Base-by-base conservation (phyloP, 2,888 invertebrate genomes). In the Callosobruchus maculatus region DNA sequence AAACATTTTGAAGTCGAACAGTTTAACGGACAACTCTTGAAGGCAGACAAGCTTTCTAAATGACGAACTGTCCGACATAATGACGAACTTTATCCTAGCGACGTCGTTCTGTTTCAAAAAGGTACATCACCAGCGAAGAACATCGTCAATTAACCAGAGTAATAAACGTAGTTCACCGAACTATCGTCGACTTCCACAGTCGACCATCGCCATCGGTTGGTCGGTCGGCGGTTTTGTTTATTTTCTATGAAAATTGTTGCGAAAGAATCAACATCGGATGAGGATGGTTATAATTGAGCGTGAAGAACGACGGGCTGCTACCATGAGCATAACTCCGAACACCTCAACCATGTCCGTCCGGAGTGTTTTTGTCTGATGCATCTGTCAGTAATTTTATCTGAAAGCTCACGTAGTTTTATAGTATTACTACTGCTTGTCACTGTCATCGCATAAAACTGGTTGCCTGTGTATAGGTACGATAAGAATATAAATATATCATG, bases 211-310 rank as follows among this genome's bases (percentile, higher is more conserved):
- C n/a, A n/a, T n/a, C n/a, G n/a, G n/a, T n/a, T n/a, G n/a, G n/a
- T n/a, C 49, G 13, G 49, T 18, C 72, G 30, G n/a, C 31, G 68
- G 68, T 20, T 68, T 68, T 72, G 21, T 67, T 72, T 68, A 68
- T 72, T 72, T 72, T 72, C 68, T 72, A 72, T 72, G 20, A 22
- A 67, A 72, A 68, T 21, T 31, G 31, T 72, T 67, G 67, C 26
- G 72, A 72, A 72, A 72, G 30, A 67, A 49, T 49, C 49, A 49
- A 13, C 49, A 49, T 49, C 49, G 49, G 49, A 49, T 49, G 49
- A 49, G 49, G 49, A 49, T 49, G 49, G 3, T 13, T 18, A 49
- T 49, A 49, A 49, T 49, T 49, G 49, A 49, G 49, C 49, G 49
- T 49, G 49, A 49, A 49, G 13, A 49, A 18, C 49, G 49, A 49